Conservation (phyloP, 2,113 vertebrate species). For the rat (Rattus norvegicus) region GRCr8 NC_086036.1:77598001-77598500, state of each 20-base stretch:
- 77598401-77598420: neutral
- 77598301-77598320: neutral
- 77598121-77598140: neutral
- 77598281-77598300: neutral
- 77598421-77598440: neutral
- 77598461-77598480: too few species aligned
- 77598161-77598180: rapidly evolving
- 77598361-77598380: neutral
- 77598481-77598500: too few species aligned
- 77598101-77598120: neutral
- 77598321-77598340: too few species aligned
- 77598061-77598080: neutral
- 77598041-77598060: neutral
- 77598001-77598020: neutral
- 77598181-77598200: neutral
- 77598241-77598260: neutral
- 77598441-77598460: too few species aligned
- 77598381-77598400: neutral
- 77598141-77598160: too few species aligned
- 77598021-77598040: neutral
- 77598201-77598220: neutral
- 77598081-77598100: neutral
- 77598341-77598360: neutral
- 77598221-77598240: neutral
- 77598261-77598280: neutral